These are phyloP conservation scores for Andrena bicolor DNA, from an alignment of 2,888 invertebrate genomes.

Conservation along the genomic window DNA sequence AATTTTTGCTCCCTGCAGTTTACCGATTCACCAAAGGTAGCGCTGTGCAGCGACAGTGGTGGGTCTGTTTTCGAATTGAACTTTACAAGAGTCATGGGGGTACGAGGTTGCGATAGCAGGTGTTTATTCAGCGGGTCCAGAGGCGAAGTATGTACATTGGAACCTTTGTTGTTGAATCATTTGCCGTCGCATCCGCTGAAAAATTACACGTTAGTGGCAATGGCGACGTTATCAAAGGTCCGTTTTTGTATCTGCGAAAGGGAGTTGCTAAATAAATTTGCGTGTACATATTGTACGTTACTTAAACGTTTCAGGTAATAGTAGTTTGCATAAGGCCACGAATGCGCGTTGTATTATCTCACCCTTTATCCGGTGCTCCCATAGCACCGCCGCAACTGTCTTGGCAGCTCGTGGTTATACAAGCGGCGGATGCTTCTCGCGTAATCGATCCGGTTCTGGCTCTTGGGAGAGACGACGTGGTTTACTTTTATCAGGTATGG, in stretches of 20 bases:
- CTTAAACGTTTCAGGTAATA: conserved; percentile 86
- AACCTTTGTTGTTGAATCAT: conserved; percentile 88
- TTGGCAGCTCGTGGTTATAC: conserved; percentile 96
- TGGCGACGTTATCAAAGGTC: conserved; percentile 97
- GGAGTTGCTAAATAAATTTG: background rate
- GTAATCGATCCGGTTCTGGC: conserved; percentile 94
- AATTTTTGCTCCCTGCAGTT: conserved; percentile 84
- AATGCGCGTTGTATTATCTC: conserved; percentile 92
- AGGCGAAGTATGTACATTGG: conserved; percentile 95
- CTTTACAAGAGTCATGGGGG: conserved; percentile 95
- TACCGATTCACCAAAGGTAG: conserved; percentile 90
- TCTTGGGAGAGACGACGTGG: conserved; percentile 93
- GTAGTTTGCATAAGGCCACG: conserved; percentile 92
- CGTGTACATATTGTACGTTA: conserved; percentile 78
- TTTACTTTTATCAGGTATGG: conserved; percentile 94
- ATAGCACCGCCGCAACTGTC: conserved; percentile 95
- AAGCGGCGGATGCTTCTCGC: conserved; percentile 89
- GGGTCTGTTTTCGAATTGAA: conserved; percentile 98
- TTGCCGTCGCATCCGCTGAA: conserved; percentile 89
- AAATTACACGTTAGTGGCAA: conserved; percentile 92
- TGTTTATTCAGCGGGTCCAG: conserved; percentile 98
- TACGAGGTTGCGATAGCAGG: conserved; percentile 94
- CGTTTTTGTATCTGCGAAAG: conserved; percentile 81
- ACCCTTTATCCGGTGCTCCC: conserved; percentile 89
- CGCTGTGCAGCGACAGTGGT: conserved; percentile 95